Conservation (phyloP, 2,797 vertebrate species). For the Varecia variegata region DNA sequence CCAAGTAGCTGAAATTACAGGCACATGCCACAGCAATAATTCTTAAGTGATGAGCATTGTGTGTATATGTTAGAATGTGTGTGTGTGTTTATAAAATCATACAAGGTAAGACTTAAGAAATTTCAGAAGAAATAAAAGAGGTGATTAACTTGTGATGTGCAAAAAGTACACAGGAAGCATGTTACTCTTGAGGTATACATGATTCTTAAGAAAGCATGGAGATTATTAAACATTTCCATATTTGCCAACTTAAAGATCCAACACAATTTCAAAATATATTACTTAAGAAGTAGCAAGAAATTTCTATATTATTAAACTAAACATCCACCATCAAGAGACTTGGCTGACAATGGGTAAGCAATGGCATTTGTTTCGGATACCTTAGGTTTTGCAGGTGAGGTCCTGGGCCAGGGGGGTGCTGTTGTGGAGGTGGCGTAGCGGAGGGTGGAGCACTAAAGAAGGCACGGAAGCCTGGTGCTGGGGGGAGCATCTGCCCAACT, state of each 20-base stretch:
- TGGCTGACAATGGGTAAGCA: background rate
- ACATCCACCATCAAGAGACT: rapidly evolving
- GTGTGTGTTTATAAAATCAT: background rate
- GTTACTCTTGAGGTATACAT: background rate
- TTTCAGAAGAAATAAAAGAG: background rate
- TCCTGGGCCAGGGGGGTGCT: conserved; percentile 80
- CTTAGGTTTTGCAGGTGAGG: conserved; percentile 85
- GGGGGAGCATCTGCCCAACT: conserved; percentile 88
- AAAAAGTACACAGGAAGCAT: background rate
- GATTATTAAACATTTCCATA: background rate
- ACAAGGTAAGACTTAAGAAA: background rate
- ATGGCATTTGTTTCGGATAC: conserved; percentile 48
- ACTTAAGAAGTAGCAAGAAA: background rate
- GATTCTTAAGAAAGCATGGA: background rate
- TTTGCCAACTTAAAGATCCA: background rate
- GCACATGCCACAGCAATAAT: background rate
- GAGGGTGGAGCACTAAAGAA: conserved; percentile 91
- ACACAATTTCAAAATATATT: background rate
- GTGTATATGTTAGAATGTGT: background rate
- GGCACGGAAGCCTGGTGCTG: conserved; percentile 91
- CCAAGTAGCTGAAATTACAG: background rate
- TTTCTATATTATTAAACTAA: background rate
- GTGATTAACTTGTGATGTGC: background rate
- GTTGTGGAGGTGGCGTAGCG: conserved; percentile 77
- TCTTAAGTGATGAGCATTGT: background rate